A percentile compares a stretch with the other conserved stretches of the same genome.
phyloP scores from a whole-genome alignment of 1,140 invertebrate species.

The Arctopsyche grandis region DNA sequence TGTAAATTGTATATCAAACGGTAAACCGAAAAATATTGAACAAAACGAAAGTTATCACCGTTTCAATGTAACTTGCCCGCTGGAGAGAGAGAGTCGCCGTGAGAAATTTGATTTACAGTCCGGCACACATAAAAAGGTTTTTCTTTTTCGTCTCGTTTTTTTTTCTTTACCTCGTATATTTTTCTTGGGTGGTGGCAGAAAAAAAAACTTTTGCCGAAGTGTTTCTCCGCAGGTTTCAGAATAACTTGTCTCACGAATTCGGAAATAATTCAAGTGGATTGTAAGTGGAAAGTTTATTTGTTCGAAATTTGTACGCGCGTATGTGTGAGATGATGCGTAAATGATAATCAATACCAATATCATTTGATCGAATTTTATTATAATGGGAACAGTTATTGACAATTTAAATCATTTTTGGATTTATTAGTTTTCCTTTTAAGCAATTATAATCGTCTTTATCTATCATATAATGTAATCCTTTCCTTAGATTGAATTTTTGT shows the following conservation, averaged over 20 bases:
- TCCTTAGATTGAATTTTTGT: too few relatives aligned
- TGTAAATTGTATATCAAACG: slow-evolving; percentile 24
- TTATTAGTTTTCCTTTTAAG: too few relatives aligned
- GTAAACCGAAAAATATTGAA: slow-evolving; percentile 28
- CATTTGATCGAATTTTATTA: too few relatives aligned
- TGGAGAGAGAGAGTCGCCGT: not conserved
- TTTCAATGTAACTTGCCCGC: slow-evolving; percentile 35
- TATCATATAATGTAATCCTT: too few relatives aligned
- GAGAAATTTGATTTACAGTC: slow-evolving; percentile 37
- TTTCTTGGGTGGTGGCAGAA: not conserved
- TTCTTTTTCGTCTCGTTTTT: slow-evolving; percentile 20
- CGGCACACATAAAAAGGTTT: not conserved
- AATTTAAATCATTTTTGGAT: too few relatives aligned
- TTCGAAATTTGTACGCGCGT: slow-evolving; percentile 6
- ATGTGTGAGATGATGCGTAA: not conserved
- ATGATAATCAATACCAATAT: not conserved
- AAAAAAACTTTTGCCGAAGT: slow-evolving; percentile 11
- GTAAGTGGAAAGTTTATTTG: slow-evolving; percentile 34
- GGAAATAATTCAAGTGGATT: slow-evolving; percentile 30
- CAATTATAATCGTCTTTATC: too few relatives aligned
- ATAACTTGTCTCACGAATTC: slow-evolving; percentile 24
- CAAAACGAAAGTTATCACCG: slow-evolving; percentile 33
- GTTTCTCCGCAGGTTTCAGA: not conserved
- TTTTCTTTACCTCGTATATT: not conserved
- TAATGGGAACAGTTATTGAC: too few relatives aligned